Evolutionary conservation across 2,888 invertebrate genomes (phyloP).

Genomic region (Vandiemenella viatica): DNA sequence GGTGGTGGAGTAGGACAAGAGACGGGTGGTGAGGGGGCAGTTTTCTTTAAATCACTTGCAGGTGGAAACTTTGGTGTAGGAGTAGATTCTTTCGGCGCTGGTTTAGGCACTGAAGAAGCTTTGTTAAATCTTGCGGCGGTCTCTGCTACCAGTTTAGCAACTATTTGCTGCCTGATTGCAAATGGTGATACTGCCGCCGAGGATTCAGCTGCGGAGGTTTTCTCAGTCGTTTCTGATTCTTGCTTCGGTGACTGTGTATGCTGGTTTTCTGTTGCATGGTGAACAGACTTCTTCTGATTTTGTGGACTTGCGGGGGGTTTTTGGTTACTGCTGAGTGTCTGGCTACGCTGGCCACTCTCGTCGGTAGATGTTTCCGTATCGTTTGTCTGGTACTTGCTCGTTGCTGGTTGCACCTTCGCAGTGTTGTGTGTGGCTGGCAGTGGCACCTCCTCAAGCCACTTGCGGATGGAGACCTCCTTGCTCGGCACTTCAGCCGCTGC

Average conservation of each 20-base stretch:
- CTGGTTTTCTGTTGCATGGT: background rate
- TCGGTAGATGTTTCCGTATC: background rate
- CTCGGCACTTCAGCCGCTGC: background rate
- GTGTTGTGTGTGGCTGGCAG: slow-evolving; percentile 13
- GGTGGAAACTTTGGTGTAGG: background rate
- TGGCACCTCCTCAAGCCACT: slow-evolving; percentile 62
- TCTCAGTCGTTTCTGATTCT: background rate
- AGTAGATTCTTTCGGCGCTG: no score
- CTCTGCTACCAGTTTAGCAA: no score
- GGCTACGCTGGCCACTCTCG: background rate
- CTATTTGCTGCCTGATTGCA: no score
- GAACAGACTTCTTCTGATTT: slow-evolving; percentile 28
- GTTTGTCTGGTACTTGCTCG: background rate
- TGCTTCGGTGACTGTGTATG: slow-evolving; percentile 1
- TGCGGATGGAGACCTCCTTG: slow-evolving; percentile 56
- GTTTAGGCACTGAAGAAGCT: no score
- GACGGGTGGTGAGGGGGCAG: background rate
- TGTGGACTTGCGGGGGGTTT: slow-evolving; percentile 10
- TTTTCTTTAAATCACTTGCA: background rate
- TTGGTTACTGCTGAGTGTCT: background rate
- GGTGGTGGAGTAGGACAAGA: slow-evolving; percentile 6
- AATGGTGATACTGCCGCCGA: no score
- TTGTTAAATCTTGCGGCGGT: no score
- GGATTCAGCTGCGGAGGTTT: no score
- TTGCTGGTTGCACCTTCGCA: background rate